Evolutionary conservation across 2,888 invertebrate genomes (phyloP).

Genomic region (Allolobophora icterica): DNA sequence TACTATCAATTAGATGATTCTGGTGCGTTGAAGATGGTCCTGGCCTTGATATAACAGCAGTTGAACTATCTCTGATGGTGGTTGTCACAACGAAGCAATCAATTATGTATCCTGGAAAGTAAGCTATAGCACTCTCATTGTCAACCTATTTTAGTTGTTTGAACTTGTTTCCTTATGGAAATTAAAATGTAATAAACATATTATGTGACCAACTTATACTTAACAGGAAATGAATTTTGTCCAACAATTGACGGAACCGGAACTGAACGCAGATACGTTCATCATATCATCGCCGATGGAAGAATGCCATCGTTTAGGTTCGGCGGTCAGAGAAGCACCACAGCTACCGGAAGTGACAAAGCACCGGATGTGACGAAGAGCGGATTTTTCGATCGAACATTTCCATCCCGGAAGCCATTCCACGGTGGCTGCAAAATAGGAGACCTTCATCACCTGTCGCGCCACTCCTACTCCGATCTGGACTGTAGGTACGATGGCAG

Average conservation of each 20-base stretch:
- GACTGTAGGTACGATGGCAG: neutral
- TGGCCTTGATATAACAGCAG: too few species aligned
- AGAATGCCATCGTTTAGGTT: neutral
- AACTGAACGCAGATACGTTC: neutral
- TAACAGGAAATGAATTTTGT: neutral
- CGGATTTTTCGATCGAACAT: conserved; percentile 25
- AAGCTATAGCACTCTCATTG: too few species aligned
- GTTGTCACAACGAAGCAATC: too few species aligned
- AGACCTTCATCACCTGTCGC: conserved; percentile 4
- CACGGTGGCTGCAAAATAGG: conserved; percentile 26
- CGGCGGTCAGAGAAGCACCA: neutral
- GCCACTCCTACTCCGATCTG: neutral
- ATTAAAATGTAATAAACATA: too few species aligned
- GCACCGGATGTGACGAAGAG: neutral
- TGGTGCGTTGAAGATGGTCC: too few species aligned
- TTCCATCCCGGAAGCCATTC: conserved; percentile 14
- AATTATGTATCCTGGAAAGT: too few species aligned
- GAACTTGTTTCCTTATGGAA: too few species aligned
- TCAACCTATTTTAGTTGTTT: too few species aligned
- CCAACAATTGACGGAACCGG: neutral
- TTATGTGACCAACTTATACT: neutral
- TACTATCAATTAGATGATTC: too few species aligned
- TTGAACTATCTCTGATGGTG: too few species aligned
- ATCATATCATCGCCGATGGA: neutral
- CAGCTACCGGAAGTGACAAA: neutral